Percentiles rank a stretch among this genome's conserved stretches.
Evolutionary conservation across 1,140 invertebrate species (phyloP).

Genomic region (Anastatus disparis): DNA sequence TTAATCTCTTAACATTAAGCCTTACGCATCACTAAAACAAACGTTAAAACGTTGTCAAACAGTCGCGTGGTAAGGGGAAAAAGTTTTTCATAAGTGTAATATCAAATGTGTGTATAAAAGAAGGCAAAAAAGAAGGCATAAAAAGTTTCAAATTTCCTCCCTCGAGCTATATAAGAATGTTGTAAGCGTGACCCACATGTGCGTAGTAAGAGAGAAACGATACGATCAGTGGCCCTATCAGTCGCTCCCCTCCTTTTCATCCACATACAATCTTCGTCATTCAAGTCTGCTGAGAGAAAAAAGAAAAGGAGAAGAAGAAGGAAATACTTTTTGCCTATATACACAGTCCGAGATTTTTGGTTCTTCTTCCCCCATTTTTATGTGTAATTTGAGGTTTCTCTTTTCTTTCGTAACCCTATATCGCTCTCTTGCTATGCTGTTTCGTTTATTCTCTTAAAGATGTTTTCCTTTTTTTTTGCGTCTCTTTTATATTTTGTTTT

Average conservation of each 20-base stretch:
- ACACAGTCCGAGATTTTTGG: slow-evolving; percentile 1
- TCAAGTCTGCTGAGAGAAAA: not conserved
- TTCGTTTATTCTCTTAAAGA: no score
- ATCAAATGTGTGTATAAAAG: no score
- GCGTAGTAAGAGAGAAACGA: slow-evolving; percentile 45
- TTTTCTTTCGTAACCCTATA: slow-evolving; percentile 47
- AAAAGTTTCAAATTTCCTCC: slow-evolving; percentile 28
- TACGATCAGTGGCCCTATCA: slow-evolving; percentile 17
- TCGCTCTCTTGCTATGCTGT: slow-evolving; percentile 40
- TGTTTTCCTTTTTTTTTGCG: no score
- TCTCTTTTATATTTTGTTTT: no score
- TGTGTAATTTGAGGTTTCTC: slow-evolving; percentile 27
- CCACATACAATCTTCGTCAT: slow-evolving; percentile 19
- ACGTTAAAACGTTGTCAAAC: no score
- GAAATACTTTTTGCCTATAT: slow-evolving; percentile 1
- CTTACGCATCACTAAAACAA: no score
- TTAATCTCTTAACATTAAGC: no score
- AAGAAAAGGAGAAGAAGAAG: not conserved
- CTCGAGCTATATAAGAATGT: not conserved
- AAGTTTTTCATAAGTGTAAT: no score
- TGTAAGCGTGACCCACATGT: slow-evolving; percentile 49
- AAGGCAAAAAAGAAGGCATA: no score
- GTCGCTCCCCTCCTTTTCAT: slow-evolving; percentile 23
- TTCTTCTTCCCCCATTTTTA: not conserved
- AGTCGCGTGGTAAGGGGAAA: no score